A percentile compares a stretch with the other conserved stretches of the same genome.
These are phyloP conservation scores for Adelges cooleyi DNA, from an alignment of 1,140 invertebrate species.

Conservation along the genomic window DNA sequence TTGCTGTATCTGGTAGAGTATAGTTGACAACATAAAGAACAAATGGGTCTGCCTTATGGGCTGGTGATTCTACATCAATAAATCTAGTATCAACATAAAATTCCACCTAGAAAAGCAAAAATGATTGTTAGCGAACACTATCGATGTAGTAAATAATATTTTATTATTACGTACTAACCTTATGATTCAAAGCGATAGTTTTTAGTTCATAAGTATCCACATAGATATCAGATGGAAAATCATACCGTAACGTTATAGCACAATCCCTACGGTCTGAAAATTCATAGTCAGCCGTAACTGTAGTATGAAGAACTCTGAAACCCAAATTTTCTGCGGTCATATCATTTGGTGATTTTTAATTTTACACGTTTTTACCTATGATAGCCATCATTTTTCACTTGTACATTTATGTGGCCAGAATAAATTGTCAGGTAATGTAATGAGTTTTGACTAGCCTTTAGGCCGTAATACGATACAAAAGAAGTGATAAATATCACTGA, in stretches of 20 bases:
- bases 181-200: neutral
- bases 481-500: conserved; percentile 2
- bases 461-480: neutral
- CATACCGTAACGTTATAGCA: conserved; percentile 5
- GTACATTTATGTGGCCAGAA: conserved; percentile 14
- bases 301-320: conserved; percentile 12
- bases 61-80: conserved; percentile 12
- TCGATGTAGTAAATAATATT: no score
- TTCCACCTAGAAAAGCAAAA: neutral
- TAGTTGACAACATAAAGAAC: conserved; percentile 13
- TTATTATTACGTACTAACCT: no score
- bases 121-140: no score
- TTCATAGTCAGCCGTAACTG: neutral
- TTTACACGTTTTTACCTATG: conserved; percentile 10
- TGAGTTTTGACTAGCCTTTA: neutral
- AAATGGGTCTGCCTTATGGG: conserved; percentile 17
- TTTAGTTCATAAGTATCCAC: conserved; percentile 13
- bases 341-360: no score
- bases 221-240: conserved; percentile 19
- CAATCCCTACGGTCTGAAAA: neutral
- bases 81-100: conserved; percentile 19
- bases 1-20: neutral
- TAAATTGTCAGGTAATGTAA: neutral
- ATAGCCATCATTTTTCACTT: conserved; percentile 14
- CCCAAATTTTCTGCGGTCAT: neutral